Base-by-base conservation (phyloP, 2,888 invertebrate species). In the Mesorhabditis sp. region DNA sequence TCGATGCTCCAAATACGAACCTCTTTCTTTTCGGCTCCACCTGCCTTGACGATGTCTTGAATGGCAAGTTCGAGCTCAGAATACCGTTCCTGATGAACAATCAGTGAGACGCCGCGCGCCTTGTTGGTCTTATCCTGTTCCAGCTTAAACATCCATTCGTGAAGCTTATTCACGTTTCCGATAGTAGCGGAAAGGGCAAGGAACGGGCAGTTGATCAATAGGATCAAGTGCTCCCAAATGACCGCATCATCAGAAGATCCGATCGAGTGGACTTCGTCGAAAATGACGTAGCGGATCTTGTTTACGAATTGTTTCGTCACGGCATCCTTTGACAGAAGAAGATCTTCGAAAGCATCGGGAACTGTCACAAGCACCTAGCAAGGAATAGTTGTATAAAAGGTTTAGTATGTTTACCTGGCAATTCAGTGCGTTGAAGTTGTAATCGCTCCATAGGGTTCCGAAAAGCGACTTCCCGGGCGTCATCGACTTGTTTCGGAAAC, bases 391-490 rank as follows among this genome's bases (percentile, higher is more conserved):
- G 2, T 2, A 50, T n/a, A 1, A 13, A 10, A 50, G 2, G 44
- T 15, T 41, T 45, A 2, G 2, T 10, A 43, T 65, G 67, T 67
- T 2, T 45, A 75, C 72, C 76, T 82, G 84, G 67, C 83, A 84
- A 64, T 78, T 81, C 65, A 80, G 73, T 10, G 81, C 74, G 67
- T 81, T 83, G 64, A 77, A 77, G n/a, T 75, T 72, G 70, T 78
- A 83, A 43, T 82, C 82, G 66, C 73, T 77, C 42, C 79, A 79
- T 50, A 81, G 74, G 7, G 82, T 80, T 70, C 86, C 86, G 72
- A 86, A 86, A 5, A 86, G 78, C 72, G 84, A 82, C 72, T 85
- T 84, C 44, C 85, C 86, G 13, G 84, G 74, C 61, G 79, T 74
- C 76, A 86, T 81, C 42, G 82, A 71, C 74, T 81, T 83, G 71